These are phyloP conservation scores for Tetragnatha montana DNA, from an alignment of 2,888 invertebrate genomes.

Conservation along the genomic window DNA sequence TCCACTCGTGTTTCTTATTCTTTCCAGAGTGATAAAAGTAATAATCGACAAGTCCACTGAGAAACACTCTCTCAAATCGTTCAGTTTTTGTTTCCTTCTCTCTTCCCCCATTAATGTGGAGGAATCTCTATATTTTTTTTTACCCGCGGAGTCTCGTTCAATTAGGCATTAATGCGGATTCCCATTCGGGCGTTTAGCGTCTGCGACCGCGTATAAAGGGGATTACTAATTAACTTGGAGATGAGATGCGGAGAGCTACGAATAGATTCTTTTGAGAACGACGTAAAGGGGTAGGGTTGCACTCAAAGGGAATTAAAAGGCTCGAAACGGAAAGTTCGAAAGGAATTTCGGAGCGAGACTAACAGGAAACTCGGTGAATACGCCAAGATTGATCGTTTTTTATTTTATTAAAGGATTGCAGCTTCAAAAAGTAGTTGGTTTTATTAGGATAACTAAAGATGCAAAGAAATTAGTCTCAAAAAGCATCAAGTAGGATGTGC, in stretches of 20 bases:
- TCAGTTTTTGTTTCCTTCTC: conserved; percentile 24
- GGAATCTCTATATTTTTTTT: not conserved
- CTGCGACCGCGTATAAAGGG: not conserved
- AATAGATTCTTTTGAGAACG: not conserved
- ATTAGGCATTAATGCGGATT: not conserved
- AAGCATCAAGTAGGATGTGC: too few species aligned
- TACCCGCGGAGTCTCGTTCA: not conserved
- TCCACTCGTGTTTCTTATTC: conserved; percentile 7
- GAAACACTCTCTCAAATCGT: conserved; percentile 12
- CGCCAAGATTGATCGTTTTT: too few species aligned
- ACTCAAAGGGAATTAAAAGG: not conserved
- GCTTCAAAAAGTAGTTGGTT: too few species aligned
- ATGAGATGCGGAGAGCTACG: not conserved
- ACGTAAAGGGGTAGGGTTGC: not conserved
- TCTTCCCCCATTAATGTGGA: not conserved
- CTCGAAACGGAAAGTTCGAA: not conserved
- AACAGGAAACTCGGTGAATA: too few species aligned
- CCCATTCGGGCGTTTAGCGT: not conserved
- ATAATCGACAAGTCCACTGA: conserved; percentile 7
- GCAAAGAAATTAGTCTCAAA: too few species aligned
- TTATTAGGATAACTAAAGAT: too few species aligned
- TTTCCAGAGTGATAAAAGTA: conserved; percentile 12
- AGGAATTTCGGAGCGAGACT: too few species aligned
- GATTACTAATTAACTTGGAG: not conserved
- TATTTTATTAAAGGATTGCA: too few species aligned